phyloP scores from a whole-genome alignment of 2,113 vertebrate genomes.

The Crotalus helleri region DNA sequence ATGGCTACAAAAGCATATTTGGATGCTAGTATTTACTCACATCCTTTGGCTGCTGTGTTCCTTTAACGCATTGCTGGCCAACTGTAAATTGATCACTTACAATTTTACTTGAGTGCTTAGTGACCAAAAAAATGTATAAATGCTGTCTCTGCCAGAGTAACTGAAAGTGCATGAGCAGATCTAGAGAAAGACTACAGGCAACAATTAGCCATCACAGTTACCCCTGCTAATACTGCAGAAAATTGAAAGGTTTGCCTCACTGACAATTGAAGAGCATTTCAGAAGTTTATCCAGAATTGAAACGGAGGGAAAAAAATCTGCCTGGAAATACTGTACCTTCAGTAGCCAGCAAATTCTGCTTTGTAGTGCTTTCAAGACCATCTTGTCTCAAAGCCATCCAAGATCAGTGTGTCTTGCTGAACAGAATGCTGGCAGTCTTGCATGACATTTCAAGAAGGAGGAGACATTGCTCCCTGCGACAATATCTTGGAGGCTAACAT shows the following conservation, averaged over 20 bases:
- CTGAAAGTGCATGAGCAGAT: slow-evolving; percentile 75
- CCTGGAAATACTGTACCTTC: slow-evolving; percentile 28
- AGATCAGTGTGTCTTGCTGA: slow-evolving; percentile 37
- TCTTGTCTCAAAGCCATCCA: slow-evolving; percentile 35
- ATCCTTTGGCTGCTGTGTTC: slow-evolving; percentile 63
- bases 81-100: slow-evolving; percentile 74
- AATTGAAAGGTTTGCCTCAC: slow-evolving; percentile 76
- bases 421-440: slow-evolving; percentile 40
- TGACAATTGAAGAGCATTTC: slow-evolving; percentile 75
- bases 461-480: slow-evolving; percentile 22
- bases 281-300: slow-evolving; percentile 72
- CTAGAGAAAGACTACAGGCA: slow-evolving; percentile 77
- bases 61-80: slow-evolving; percentile 67
- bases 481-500: slow-evolving; percentile 44
- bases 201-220: slow-evolving; percentile 80
- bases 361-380: slow-evolving; percentile 34
- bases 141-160: slow-evolving; percentile 72
- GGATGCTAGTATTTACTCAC: slow-evolving; percentile 51
- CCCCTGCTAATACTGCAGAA: slow-evolving; percentile 76
- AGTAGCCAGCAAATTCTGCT: slow-evolving; percentile 12
- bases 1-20: slow-evolving; percentile 13
- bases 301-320: slow-evolving; percentile 36
- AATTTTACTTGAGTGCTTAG: slow-evolving; percentile 79
- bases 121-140: slow-evolving; percentile 86
- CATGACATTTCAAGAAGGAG: slow-evolving; percentile 1